A percentile compares a stretch with the other conserved stretches of the same genome.
Evolutionary conservation across 2,797 vertebrate genomes (phyloP).

Genomic region (Rhinatrema bivittatum): DNA sequence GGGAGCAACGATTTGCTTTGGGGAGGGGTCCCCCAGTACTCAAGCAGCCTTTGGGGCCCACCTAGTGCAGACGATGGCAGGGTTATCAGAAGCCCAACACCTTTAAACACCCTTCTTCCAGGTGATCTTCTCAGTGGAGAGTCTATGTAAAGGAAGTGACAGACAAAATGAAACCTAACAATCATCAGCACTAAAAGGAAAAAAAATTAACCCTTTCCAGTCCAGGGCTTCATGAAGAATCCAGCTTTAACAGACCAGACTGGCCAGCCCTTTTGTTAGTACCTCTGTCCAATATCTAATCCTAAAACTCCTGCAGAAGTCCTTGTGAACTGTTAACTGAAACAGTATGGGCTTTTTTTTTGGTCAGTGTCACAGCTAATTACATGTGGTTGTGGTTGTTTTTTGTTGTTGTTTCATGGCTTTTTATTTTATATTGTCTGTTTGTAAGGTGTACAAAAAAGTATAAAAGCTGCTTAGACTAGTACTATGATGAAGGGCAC

Average conservation of each 20-base stretch:
- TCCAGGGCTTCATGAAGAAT: constrained; percentile 40
- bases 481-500: constrained; percentile 74
- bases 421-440: constrained; percentile 57
- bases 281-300: constrained; percentile 58
- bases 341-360: constrained; percentile 59
- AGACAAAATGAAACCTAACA: constrained; percentile 44
- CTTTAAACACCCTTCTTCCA: constrained; percentile 87
- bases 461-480: constrained; percentile 80
- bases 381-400: constrained; percentile 51
- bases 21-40: constrained; percentile 88
- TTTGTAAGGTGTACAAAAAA: constrained; percentile 70
- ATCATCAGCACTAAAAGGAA: constrained; percentile 49
- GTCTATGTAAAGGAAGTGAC: constrained; percentile 74
- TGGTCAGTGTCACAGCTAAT: constrained; percentile 52
- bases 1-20: constrained; percentile 82
- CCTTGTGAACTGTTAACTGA: constrained; percentile 62
- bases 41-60: constrained; percentile 88
- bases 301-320: constrained; percentile 38
- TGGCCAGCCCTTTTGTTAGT: constrained; percentile 52
- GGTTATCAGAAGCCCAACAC: constrained; percentile 85
- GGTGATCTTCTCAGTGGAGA: constrained; percentile 93
- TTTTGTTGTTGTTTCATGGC: constrained; percentile 34
- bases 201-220: constrained; percentile 47
- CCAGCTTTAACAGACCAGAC: constrained; percentile 44
- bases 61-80: constrained; percentile 77